Percentiles rank a stretch among this genome's conserved stretches.
These are phyloP conservation scores for Cetoscarus ocellatus DNA, from an alignment of 2,797 vertebrate genomes.

Conservation along the genomic window DNA sequence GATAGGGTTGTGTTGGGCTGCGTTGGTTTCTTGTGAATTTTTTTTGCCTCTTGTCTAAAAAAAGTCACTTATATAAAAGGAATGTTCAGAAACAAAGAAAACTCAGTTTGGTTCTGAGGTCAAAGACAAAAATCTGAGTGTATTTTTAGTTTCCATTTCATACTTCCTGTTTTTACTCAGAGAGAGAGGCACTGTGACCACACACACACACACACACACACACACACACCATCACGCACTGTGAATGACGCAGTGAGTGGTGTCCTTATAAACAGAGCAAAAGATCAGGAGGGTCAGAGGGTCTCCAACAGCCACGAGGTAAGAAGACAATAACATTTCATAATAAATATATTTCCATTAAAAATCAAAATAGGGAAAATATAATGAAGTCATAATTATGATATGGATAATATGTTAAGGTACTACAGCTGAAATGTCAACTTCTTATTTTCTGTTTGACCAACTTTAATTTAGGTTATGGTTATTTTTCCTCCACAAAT, in stretches of 20 bases:
- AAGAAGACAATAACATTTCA: constrained; percentile 15
- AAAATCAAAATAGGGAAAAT: no score
- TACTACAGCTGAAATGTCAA: no score
- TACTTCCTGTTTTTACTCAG: constrained; percentile 19
- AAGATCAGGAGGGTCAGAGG: background rate
- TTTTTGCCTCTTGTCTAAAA: background rate
- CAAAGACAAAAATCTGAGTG: background rate
- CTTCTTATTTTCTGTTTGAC: no score
- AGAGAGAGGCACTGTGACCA: background rate
- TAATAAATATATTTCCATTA: no score
- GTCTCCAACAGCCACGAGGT: constrained; percentile 44
- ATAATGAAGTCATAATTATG: no score
- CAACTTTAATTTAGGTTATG: no score
- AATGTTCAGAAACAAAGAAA: background rate
- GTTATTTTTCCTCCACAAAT: no score
- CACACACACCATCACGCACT: constrained; percentile 2
- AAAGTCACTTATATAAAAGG: background rate
- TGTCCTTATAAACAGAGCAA: constrained; percentile 38
- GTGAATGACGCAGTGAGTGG: constrained; percentile 62
- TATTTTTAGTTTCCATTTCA: constrained; percentile 26
- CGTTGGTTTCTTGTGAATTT: background rate
- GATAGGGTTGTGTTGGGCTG: background rate
- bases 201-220: constrained; percentile 1
- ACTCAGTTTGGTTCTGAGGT: background rate
- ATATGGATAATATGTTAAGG: no score